Base-by-base conservation (phyloP, 2,888 invertebrate species). In the Petrolisthes cinctipes region DNA sequence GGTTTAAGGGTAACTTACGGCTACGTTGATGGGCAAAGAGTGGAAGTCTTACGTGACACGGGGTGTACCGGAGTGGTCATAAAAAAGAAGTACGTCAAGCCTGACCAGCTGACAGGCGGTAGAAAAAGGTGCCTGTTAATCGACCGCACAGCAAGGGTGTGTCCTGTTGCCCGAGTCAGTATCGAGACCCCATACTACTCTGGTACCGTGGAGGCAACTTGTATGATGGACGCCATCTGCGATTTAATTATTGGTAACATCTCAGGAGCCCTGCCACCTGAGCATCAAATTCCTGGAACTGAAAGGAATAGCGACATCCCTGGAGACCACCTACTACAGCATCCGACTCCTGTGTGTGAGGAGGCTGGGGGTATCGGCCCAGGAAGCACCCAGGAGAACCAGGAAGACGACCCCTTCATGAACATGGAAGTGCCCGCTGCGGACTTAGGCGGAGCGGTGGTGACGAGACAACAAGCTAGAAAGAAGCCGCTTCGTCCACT, bases 161-260 rank as follows among this genome's bases (percentile, higher is more conserved):
- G n/a, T 71, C 71, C 71, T 71, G 71, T 71, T 5, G 71, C 71
- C 71, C 71, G 71, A 17, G n/a, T 71, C n/a, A 71, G n/a, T 5
- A 5, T 71, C n/a, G 71, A 6, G 17, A 71, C 71, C 71, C 71
- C 71, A n/a, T 71, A 71, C 71, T 71, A 71, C 11, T 5, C n/a
- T 61, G 76, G 53, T 6, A n/a, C 20, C 20, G 76, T 76, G 11
- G 76, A 76, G 6, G 51, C 76, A 5, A 51, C 37, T 37, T 76
- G 53, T 53, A 76, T 76, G 53, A 23, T 37, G n/a, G 76, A 37
- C 6, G 76, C 76, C 71, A 76, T 37, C 51, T 76, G 37, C 37
- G 76, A 76, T 17, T n/a, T 76, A 53, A 76, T 76, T 37, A 76
- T 76, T 17, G 76, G 76, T 7, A 76, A 76, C 76, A 37, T 76